Conservation (phyloP, 1,140 invertebrate species). For the Geopemphigus sp. region DNA sequence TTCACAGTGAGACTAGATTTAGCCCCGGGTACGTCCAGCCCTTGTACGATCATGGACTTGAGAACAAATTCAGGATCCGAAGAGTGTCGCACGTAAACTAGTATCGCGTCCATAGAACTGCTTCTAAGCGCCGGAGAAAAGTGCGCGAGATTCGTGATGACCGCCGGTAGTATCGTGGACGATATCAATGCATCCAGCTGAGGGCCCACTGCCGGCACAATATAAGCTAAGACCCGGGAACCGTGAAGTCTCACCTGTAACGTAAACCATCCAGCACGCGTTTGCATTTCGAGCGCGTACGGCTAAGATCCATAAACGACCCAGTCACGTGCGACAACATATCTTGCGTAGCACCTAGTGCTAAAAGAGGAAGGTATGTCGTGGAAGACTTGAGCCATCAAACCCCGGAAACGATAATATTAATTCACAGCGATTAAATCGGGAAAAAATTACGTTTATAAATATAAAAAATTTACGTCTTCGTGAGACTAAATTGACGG, state of each 20-base stretch:
- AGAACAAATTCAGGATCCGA: slow-evolving; percentile 61
- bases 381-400: no score
- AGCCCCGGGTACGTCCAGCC: slow-evolving; percentile 58
- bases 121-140: slow-evolving; percentile 72
- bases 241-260: slow-evolving; percentile 65
- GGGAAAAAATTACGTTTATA: no score
- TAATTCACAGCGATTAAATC: no score
- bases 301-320: no score
- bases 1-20: slow-evolving; percentile 51
- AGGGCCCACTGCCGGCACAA: slow-evolving; percentile 65
- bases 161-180: slow-evolving; percentile 62
- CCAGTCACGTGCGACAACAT: no score
- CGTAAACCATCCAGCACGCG: not conserved
- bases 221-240: slow-evolving; percentile 69
- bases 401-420: no score
- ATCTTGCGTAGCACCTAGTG: no score
- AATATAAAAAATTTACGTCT: no score
- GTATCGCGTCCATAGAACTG: slow-evolving; percentile 68
- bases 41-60: slow-evolving; percentile 64
- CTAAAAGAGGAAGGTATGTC: no score
- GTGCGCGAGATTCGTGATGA: slow-evolving; percentile 72
- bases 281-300: no score
- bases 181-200: slow-evolving; percentile 63
- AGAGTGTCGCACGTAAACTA: slow-evolving; percentile 66
- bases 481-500: no score